phyloP scores from a whole-genome alignment of 2,113 vertebrate species.

The Dicentrarchus labrax region DNA sequence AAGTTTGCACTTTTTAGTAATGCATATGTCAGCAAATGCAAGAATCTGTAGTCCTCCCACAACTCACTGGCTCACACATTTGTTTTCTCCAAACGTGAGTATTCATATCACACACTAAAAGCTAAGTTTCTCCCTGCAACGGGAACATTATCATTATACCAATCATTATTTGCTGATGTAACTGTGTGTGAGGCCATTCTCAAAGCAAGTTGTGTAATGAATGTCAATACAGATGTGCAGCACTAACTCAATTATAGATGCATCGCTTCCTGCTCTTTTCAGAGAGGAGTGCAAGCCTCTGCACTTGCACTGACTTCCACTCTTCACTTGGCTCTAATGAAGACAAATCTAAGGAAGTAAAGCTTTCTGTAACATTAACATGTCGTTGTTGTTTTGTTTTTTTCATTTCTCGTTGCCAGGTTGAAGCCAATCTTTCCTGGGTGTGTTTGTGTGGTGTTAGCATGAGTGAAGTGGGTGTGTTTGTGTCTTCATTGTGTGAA shows the following conservation, averaged over 20 bases:
- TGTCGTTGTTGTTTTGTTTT: conserved; percentile 4
- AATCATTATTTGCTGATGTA: conserved; percentile 9
- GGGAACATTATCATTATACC: not conserved
- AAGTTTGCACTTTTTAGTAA: conserved; percentile 17
- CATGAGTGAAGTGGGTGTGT: conserved; percentile 42
- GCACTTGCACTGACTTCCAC: conserved; percentile 25
- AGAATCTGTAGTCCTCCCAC: not conserved
- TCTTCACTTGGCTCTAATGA: conserved; percentile 4
- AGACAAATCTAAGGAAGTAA: not conserved
- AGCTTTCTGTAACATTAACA: conserved; percentile 12
- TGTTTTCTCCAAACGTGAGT: not conserved
- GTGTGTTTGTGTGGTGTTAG: conserved; percentile 18
- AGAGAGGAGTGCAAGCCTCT: conserved; percentile 21
- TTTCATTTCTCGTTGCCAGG: conserved; percentile 19
- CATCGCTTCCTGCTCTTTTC: conserved; percentile 57
- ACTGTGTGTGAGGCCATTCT: conserved; percentile 8
- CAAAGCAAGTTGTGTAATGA: conserved; percentile 36
- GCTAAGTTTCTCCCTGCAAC: not conserved
- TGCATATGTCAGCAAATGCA: not conserved
- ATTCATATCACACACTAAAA: not conserved
- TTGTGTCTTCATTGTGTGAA: conserved; percentile 32
- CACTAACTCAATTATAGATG: conserved; percentile 53
- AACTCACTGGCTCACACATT: not conserved
- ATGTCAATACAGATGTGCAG: conserved; percentile 40
- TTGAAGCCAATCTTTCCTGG: conserved; percentile 19